Evolutionary conservation across 2,888 invertebrate genomes (phyloP).

Genomic region (Cyrtodaria siliqua): DNA sequence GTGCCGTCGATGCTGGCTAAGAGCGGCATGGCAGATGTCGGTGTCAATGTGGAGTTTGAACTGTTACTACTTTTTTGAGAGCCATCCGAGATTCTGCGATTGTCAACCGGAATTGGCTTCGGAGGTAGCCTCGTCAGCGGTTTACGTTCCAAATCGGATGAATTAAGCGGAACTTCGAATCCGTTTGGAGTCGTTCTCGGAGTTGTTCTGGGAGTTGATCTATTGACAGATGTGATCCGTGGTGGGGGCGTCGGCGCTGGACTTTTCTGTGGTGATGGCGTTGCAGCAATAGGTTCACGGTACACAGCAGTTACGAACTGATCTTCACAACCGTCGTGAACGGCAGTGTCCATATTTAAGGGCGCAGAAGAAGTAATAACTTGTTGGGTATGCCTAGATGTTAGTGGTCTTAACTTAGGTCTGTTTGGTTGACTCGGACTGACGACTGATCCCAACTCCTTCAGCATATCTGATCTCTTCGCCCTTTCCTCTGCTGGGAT

Average conservation of each 20-base stretch:
- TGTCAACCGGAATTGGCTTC: conserved; percentile 58
- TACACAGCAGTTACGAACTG: conserved; percentile 79
- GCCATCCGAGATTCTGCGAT: conserved; percentile 70
- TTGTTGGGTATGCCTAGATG: not conserved
- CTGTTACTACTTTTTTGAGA: conserved; percentile 75
- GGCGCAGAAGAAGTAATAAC: conserved; percentile 9
- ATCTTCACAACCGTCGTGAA: conserved; percentile 63
- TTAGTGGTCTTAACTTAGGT: conserved; percentile 25
- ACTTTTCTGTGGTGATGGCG: conserved; percentile 62
- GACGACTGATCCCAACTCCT: conserved; percentile 73
- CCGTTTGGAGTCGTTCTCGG: conserved; percentile 30
- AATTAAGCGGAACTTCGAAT: not conserved
- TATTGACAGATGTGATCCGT: conserved; percentile 17
- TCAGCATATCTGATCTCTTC: conserved; percentile 71
- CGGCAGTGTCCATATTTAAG: not conserved
- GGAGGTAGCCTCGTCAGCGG: conserved; percentile 59
- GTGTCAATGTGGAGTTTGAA: conserved; percentile 77
- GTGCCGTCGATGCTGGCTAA: conserved; percentile 81
- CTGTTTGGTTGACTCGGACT: conserved; percentile 64
- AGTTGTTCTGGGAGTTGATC: conserved; percentile 15
- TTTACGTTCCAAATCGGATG: not conserved
- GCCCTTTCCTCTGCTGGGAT: conserved; percentile 67
- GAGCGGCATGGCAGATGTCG: conserved; percentile 72
- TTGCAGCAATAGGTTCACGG: conserved; percentile 75
- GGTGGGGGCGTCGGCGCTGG: conserved; percentile 56